Evolutionary conservation across 2,888 invertebrate genomes (phyloP).

Genomic region (Epirrita christyi): DNA sequence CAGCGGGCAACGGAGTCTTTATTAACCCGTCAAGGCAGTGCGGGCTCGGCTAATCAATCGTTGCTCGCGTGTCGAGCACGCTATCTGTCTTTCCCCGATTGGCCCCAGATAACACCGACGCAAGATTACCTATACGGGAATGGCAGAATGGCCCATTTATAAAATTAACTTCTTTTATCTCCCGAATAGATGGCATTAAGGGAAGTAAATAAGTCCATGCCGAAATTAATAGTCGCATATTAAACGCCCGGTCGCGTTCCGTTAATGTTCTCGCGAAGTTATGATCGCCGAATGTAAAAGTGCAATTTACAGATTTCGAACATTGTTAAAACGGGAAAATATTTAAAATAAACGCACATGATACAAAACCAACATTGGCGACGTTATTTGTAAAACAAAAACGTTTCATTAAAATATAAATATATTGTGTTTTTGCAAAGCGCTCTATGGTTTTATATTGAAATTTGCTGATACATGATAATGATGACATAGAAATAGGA

Average conservation of each 20-base stretch:
- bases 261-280: conserved; percentile 27
- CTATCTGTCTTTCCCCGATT: conserved; percentile 83
- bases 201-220: conserved; percentile 74
- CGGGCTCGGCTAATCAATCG: conserved; percentile 82
- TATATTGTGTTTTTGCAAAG: conserved; percentile 17
- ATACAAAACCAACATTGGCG: conserved; percentile 32
- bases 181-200: conserved; percentile 70
- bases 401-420: neutral
- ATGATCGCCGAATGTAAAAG: conserved; percentile 29
- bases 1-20: conserved; percentile 74
- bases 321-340: conserved; percentile 30
- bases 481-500: conserved; percentile 63
- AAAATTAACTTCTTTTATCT: conserved; percentile 82
- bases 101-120: conserved; percentile 77
- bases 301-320: conserved; percentile 34
- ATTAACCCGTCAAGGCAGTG: conserved; percentile 81
- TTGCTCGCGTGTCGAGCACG: conserved; percentile 80
- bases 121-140: conserved; percentile 79
- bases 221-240: conserved; percentile 63
- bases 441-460: conserved; percentile 45
- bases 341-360: conserved; percentile 26
- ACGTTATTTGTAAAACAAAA: conserved; percentile 15
- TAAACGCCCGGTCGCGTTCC: conserved; percentile 50
- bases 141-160: conserved; percentile 80
- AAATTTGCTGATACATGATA: conserved; percentile 64